Percentiles rank a stretch among this genome's conserved stretches.
Conservation (phyloP, 2,888 invertebrate genomes). For the Drosophila histrio region DNA sequence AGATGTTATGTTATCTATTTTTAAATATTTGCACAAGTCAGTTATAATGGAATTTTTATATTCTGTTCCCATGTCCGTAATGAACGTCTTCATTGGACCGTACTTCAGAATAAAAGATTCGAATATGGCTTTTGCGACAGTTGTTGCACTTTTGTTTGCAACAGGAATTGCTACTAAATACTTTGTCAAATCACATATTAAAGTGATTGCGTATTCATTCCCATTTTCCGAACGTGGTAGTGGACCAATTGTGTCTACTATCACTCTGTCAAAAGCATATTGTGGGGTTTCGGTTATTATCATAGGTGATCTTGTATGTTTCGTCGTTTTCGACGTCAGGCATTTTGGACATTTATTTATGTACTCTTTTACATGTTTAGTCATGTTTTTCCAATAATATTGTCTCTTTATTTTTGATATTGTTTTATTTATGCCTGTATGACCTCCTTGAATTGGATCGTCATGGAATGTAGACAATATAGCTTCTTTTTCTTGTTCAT, state of each 20-base stretch:
- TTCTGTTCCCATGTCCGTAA: too few species aligned
- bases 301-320: not conserved
- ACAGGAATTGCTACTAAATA: not conserved
- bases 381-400: slow-evolving; percentile 3
- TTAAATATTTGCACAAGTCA: not conserved
- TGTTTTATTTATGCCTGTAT: slow-evolving; percentile 5
- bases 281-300: not conserved
- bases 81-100: slow-evolving; percentile 11
- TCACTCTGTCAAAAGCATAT: not conserved
- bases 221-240: too few species aligned
- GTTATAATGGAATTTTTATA: not conserved
- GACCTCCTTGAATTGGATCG: too few species aligned
- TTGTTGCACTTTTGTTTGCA: not conserved
- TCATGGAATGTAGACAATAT: too few species aligned
- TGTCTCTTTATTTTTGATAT: slow-evolving; percentile 5
- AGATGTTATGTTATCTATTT: not conserved
- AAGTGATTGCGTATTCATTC: too few species aligned
- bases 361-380: not conserved
- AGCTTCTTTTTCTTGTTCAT: too few species aligned
- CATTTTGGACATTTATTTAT: slow-evolving; percentile 1
- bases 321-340: not conserved
- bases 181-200: too few species aligned
- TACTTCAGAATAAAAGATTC: slow-evolving; percentile 5
- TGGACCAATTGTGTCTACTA: too few species aligned
- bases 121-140: not conserved